These are phyloP conservation scores for Hylyphantes graminicola DNA, from an alignment of 1,140 invertebrate species.

Conservation along the genomic window DNA sequence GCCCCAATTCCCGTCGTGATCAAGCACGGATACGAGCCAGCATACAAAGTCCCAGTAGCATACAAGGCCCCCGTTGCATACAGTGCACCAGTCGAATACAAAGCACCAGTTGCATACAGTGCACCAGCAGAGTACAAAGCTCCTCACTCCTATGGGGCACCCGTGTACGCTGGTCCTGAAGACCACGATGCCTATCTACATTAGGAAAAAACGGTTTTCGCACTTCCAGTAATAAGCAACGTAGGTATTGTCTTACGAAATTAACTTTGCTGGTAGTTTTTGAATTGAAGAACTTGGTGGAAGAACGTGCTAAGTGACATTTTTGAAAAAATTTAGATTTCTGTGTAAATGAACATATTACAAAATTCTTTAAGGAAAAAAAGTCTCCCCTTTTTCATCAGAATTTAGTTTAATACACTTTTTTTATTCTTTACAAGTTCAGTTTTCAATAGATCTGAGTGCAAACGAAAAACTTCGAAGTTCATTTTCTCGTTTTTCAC, in stretches of 20 bases:
- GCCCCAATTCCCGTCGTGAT: background rate
- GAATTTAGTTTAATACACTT: too few relatives aligned
- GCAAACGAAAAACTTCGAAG: too few relatives aligned
- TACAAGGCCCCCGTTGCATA: background rate
- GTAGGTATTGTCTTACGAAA: background rate
- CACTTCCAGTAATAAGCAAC: background rate
- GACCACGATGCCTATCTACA: slow-evolving; percentile 26
- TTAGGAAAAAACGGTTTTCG: background rate
- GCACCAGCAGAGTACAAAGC: background rate
- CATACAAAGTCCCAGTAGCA: background rate
- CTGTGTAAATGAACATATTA: too few relatives aligned
- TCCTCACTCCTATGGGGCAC: background rate
- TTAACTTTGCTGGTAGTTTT: background rate
- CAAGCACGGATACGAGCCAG: background rate
- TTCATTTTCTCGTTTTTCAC: too few relatives aligned
- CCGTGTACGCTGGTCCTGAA: slow-evolving; percentile 31
- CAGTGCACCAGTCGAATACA: background rate
- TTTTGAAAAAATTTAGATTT: too few relatives aligned
- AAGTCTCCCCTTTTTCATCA: too few relatives aligned
- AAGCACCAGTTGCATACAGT: background rate
- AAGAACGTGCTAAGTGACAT: too few relatives aligned
- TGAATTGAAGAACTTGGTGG: too few relatives aligned
- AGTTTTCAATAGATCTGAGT: too few relatives aligned
- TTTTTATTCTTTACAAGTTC: too few relatives aligned
- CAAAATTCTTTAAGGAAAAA: too few relatives aligned